A percentile compares a stretch with the other conserved stretches of the same genome.
phyloP scores from a whole-genome alignment of 2,113 vertebrate species.

The Cinclus mexicanus region DNA sequence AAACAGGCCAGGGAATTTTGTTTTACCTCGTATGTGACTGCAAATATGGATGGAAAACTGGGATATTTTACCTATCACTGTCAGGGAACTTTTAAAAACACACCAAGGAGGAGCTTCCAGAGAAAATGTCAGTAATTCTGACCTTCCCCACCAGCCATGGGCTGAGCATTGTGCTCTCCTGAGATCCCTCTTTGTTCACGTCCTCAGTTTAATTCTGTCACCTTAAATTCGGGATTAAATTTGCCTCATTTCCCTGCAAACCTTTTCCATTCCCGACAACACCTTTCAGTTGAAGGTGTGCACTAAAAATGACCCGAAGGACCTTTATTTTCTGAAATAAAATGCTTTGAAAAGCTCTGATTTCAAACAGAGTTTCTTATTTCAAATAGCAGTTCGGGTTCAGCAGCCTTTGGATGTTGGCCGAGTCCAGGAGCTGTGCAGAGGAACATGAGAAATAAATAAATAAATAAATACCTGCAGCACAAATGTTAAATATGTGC shows the following conservation, averaged over 20 bases:
- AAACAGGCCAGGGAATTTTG: not conserved
- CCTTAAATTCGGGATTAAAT: not conserved
- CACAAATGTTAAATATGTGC: not conserved
- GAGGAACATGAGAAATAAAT: not conserved
- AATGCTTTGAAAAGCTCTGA: not conserved
- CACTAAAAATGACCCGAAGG: not conserved
- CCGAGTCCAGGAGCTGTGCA: not conserved
- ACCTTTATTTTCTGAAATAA: not conserved
- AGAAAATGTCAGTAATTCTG: not conserved
- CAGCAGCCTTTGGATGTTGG: not conserved
- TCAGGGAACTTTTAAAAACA: not conserved
- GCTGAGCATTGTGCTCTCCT: not conserved
- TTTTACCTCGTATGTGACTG: not conserved
- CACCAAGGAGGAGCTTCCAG: not conserved
- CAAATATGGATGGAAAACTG: not conserved
- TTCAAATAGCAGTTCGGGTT: not conserved
- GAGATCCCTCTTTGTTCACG: not conserved
- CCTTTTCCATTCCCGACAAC: not conserved
- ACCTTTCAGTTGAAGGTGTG: not conserved
- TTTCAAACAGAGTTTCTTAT: not conserved
- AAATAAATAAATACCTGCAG: not conserved
- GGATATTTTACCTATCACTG: not conserved
- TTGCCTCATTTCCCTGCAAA: not conserved
- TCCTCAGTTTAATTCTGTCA: not conserved
- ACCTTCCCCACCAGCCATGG: not conserved